Conservation (phyloP, 2,113 vertebrate genomes). For the Candoia aspera region DNA sequence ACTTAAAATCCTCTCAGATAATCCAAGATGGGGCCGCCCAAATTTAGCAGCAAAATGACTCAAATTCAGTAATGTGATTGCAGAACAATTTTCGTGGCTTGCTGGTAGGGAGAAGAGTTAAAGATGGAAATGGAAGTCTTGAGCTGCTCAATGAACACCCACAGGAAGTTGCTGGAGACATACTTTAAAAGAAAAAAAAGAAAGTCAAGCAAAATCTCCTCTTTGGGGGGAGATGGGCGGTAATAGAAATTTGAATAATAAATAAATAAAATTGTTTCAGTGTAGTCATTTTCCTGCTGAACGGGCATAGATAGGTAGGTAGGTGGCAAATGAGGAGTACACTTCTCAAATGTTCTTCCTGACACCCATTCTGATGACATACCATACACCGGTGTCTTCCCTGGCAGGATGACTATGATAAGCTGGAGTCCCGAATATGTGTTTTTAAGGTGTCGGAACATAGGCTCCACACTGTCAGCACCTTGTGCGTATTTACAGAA, state of each 20-base stretch:
- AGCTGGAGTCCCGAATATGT: conserved; percentile 78
- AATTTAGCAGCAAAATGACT: too few relatives aligned
- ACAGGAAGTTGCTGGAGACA: not conserved
- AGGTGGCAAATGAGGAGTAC: not conserved
- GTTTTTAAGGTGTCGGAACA: conserved; percentile 79
- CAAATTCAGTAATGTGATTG: too few relatives aligned
- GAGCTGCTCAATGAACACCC: not conserved
- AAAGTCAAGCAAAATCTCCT: not conserved
- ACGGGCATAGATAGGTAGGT: not conserved
- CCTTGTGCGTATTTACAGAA: conserved; percentile 78
- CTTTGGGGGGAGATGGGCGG: too few relatives aligned
- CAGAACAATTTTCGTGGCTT: too few relatives aligned
- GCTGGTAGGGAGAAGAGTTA: too few relatives aligned
- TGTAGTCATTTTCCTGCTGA: not conserved
- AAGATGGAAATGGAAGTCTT: not conserved
- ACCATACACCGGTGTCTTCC: conserved; percentile 81
- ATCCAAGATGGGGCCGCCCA: too few relatives aligned
- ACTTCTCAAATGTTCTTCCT: not conserved
- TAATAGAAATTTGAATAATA: too few relatives aligned
- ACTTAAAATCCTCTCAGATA: too few relatives aligned
- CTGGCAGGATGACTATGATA: conserved; percentile 77
- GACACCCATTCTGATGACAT: conserved; percentile 14
- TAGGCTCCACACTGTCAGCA: conserved; percentile 77
- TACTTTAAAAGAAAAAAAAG: not conserved
- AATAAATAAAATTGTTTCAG: too few relatives aligned